Evolutionary conservation across 2,797 vertebrate genomes (phyloP), one percentile per base, ranked within the genome.

Genomic region (Caiman crocodilus): DNA sequence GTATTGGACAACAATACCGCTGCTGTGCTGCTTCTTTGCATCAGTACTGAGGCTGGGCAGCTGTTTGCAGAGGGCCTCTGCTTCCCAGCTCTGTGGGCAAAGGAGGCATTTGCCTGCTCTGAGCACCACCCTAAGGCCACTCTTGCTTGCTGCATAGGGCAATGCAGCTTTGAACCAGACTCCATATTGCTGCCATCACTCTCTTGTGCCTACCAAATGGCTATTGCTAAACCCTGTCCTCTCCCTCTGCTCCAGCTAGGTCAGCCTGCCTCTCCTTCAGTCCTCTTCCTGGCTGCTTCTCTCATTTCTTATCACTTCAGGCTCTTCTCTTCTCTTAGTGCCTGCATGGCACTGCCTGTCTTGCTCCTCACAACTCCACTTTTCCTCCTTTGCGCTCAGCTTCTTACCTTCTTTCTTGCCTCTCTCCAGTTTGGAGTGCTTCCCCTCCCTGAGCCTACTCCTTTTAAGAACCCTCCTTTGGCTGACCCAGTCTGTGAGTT

Each of bases 231-330:
- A 10, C 11, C 30, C 74, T 58, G 35, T 74, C 14, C 23, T 18
- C 11, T 35, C 13, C 60, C 59, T 26, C 73, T 82, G 7, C 57
- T 79, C 79, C 5, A 1, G 50, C 21, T 20, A 3, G 28, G 57
- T 42, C 30, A 50, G 20, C 42, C 76, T 17, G 20, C 42, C 76
- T 17, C 30, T 67, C 21, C 30, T 84, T 59, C 17, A 26, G 30
- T 23, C 23, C 1, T 8, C 50, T 21, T 3, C 58, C 78, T 30
- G 32, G 7, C 35, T 25, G 1, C 20, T 16, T n/a, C 73, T 88
- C 30, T 1, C 5, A 11, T 2, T 16, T 79, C 42, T 12, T 42
- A 1, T 23, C 2, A 0, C 7, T 21, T 26, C 7, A 6, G 3
- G 0, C 87, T 87, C 60, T 23, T 88, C 60, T 57, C 57, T 42